Percentiles rank a stretch among this genome's conserved stretches.
Evolutionary conservation across 1,140 invertebrate species (phyloP).

Genomic region (Pogonomyrmex barbatus): DNA sequence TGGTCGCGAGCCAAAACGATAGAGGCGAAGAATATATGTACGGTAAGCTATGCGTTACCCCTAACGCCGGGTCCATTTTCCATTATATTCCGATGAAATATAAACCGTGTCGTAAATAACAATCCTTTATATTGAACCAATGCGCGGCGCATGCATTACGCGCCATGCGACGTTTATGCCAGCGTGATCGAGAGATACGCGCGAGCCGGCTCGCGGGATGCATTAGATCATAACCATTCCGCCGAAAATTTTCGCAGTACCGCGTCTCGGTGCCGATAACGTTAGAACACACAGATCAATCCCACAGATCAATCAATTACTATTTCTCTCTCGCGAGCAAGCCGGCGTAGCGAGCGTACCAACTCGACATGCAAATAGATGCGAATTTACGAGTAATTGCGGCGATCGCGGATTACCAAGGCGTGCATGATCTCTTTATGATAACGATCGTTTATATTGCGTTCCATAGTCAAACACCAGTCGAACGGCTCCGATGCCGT

Average conservation of each 20-base stretch:
- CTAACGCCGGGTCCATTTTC: conserved; percentile 75
- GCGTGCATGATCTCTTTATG: conserved; percentile 41
- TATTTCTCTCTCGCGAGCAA: conserved; percentile 26
- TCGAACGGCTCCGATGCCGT: background rate
- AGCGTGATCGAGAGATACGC: conserved; percentile 71
- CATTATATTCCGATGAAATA: conserved; percentile 79
- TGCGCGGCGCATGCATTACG: conserved; percentile 35
- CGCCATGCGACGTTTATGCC: conserved; percentile 23
- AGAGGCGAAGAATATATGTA: conserved; percentile 61
- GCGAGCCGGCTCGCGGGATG: conserved; percentile 60
- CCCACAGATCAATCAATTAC: conserved; percentile 36
- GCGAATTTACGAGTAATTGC: conserved; percentile 40
- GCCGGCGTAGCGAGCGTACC: background rate
- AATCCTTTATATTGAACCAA: conserved; percentile 75
- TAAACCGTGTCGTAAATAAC: conserved; percentile 77
- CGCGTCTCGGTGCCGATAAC: conserved; percentile 59
- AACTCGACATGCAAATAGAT: background rate
- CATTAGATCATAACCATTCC: conserved; percentile 63
- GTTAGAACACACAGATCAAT: conserved; percentile 44
- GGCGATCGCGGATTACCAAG: conserved; percentile 18
- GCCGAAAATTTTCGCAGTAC: conserved; percentile 37
- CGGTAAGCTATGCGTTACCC: conserved; percentile 64
- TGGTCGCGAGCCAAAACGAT: conserved; percentile 67
- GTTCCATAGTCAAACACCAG: conserved; percentile 4
- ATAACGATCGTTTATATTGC: conserved; percentile 32